These are phyloP conservation scores for Ammodytes marinus DNA, from an alignment of 2,113 vertebrate species.

Conservation along the genomic window DNA sequence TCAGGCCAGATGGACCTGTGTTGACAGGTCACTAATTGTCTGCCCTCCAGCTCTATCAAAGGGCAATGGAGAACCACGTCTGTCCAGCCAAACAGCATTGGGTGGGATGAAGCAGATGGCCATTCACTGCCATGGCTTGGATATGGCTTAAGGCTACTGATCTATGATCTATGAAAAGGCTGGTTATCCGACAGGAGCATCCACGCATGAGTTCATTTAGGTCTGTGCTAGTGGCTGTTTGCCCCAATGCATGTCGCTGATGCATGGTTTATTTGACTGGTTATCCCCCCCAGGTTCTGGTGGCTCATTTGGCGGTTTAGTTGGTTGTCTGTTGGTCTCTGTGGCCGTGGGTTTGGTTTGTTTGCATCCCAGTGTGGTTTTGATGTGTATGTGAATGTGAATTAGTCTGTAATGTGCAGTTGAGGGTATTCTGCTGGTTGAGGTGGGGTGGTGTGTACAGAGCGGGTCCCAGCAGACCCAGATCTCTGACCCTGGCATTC, in stretches of 20 bases:
- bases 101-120: conserved; percentile 44
- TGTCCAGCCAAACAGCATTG: conserved; percentile 52
- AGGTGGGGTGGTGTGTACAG: conserved; percentile 83
- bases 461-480: conserved; percentile 82
- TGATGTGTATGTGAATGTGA: conserved; percentile 54
- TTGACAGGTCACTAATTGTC: conserved; percentile 58
- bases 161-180: conserved; percentile 45
- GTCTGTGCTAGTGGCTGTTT: conserved; percentile 43
- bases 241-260: conserved; percentile 10
- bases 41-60: conserved; percentile 57
- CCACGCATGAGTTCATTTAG: conserved; percentile 22
- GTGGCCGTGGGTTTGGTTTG: conserved; percentile 59
- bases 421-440: conserved; percentile 68
- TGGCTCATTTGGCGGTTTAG: conserved; percentile 52
- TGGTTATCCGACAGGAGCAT: conserved; percentile 24
- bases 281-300: conserved; percentile 48
- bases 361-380: conserved; percentile 68
- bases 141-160: conserved; percentile 60
- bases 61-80: conserved; percentile 51
- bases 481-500: conserved; percentile 85
- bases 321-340: conserved; percentile 65
- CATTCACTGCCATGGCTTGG: conserved; percentile 37
- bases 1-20: conserved; percentile 55
- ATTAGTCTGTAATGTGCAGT: conserved; percentile 45
- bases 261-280: conserved; percentile 43